A percentile compares a stretch with the other conserved stretches of the same genome.
Evolutionary conservation across 1,140 invertebrate species (phyloP).

Genomic region (Palaemon carinicauda): DNA sequence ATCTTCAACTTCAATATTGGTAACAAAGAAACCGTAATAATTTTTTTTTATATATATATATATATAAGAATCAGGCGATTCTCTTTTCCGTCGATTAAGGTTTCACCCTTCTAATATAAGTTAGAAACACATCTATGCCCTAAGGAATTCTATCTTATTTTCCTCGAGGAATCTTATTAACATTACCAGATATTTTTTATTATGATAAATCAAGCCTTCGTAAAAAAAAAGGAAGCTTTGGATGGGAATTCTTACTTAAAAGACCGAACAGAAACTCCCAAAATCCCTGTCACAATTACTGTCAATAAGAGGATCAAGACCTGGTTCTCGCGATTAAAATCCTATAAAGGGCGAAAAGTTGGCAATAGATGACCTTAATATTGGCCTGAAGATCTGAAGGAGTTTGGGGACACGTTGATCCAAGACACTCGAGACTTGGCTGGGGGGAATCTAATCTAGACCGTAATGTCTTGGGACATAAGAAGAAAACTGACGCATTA

Average conservation of each 20-base stretch:
- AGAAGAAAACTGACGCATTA: constrained; percentile 29
- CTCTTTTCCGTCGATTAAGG: too few relatives aligned
- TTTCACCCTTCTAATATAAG: too few relatives aligned
- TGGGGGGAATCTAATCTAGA: not conserved
- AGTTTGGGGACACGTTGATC: constrained; percentile 7
- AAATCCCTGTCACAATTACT: constrained; percentile 18
- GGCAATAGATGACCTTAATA: constrained; percentile 54
- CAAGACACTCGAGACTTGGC: not conserved
- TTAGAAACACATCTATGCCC: too few relatives aligned
- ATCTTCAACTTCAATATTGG: too few relatives aligned
- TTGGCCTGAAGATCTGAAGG: constrained; percentile 53
- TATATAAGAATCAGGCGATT: too few relatives aligned
- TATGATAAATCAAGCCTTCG: too few relatives aligned
- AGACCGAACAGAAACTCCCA: not conserved
- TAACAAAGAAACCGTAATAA: too few relatives aligned
- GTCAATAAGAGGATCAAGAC: constrained; percentile 17
- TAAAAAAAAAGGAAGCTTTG: not conserved
- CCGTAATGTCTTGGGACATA: constrained; percentile 20
- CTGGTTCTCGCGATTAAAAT: constrained; percentile 47
- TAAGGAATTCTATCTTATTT: too few relatives aligned
- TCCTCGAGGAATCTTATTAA: too few relatives aligned
- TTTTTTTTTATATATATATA: too few relatives aligned
- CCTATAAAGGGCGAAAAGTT: constrained; percentile 50
- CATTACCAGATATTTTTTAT: too few relatives aligned
- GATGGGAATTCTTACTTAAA: not conserved